Base-by-base conservation (phyloP, 35 echinoderm and acorn worm species). In the Antedon bifida region DNA sequence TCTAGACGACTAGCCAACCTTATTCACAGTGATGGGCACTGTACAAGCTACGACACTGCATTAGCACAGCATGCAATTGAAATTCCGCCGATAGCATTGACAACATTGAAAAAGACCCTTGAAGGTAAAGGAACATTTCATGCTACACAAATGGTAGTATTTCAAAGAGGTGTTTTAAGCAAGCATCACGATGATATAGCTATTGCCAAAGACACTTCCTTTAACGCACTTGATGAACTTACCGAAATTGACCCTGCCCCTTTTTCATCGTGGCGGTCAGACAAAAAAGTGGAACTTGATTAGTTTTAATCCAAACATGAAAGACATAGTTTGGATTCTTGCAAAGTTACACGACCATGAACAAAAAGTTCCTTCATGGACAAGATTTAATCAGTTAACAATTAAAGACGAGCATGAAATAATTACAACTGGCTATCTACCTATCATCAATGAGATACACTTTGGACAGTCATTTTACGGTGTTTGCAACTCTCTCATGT, bases 101-200 rank as follows among this genome's bases (percentile, higher is more conserved):
- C 77, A 74, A 83, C 17, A 26, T 88, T 31, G 86, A n/a, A 88
- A 77, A 81, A 82, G 30, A 88, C 86, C 29, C 34, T 83, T 33
- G 86, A 88, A 83, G 86, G 86, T 75, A 88, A 81, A 74, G 46
- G 36, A 34, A 87, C 79, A 12, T 82, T 87, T 45, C 73, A 87
- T 74, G 42, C 42, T 33, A 87, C 78, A 87, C 86, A 82, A 26
- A 82, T 81, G 86, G 30, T 87, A 33, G 76, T 82, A 36, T 82
- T 31, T 77, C 76, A 86, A 34, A 80, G 85, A 86, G 85, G 46
- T 5, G 39, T 51, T 17, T 1, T 38, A 3, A n/a, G 39, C 19
- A 35, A 80, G 0, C 76, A 51, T 64, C 51, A 64, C 7, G 10
- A 64, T 64, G 55, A 36, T 30, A 30, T 81, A 39, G 34, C 35